A percentile compares a stretch with the other conserved stretches of the same genome.
Conservation (phyloP, 1,140 invertebrate species). For the Cydia pomonella region DNA sequence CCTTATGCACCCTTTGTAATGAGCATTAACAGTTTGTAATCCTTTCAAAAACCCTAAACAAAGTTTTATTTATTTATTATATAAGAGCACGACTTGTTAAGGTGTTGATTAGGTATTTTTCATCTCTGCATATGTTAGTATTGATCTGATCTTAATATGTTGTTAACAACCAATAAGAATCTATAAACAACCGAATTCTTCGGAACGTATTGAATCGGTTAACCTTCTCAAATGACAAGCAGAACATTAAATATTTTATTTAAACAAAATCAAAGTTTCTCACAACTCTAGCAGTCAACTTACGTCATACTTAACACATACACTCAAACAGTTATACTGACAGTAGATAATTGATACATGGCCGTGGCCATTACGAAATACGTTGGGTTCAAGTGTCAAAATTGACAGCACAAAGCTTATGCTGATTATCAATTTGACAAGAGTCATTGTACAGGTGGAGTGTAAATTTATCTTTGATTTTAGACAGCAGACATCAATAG, state of each 20-base stretch:
- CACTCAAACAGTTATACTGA: slow-evolving; percentile 54
- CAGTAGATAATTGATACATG: slow-evolving; percentile 56
- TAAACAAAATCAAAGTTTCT: slow-evolving; percentile 35
- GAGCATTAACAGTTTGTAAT: no score
- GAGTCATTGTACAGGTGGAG: background rate
- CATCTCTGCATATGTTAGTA: no score
- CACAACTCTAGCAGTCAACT: slow-evolving; percentile 30
- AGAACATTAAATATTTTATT: slow-evolving; percentile 18
- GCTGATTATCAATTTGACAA: slow-evolving; percentile 31
- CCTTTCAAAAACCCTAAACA: no score
- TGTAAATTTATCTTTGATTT: background rate
- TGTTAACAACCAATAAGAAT: background rate
- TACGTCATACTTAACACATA: slow-evolving; percentile 47
- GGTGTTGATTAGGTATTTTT: no score
- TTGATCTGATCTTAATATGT: no score
- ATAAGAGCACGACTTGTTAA: no score
- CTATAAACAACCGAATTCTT: background rate
- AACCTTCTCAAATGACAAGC: slow-evolving; percentile 15
- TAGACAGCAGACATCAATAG: background rate
- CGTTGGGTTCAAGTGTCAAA: slow-evolving; percentile 26
- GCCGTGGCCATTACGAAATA: slow-evolving; percentile 40
- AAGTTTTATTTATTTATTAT: no score
- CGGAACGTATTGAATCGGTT: background rate
- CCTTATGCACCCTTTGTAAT: no score
- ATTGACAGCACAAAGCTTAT: slow-evolving; percentile 29